phyloP scores from a whole-genome alignment of 2,113 vertebrate species.

The Coturnix japonica region DNA sequence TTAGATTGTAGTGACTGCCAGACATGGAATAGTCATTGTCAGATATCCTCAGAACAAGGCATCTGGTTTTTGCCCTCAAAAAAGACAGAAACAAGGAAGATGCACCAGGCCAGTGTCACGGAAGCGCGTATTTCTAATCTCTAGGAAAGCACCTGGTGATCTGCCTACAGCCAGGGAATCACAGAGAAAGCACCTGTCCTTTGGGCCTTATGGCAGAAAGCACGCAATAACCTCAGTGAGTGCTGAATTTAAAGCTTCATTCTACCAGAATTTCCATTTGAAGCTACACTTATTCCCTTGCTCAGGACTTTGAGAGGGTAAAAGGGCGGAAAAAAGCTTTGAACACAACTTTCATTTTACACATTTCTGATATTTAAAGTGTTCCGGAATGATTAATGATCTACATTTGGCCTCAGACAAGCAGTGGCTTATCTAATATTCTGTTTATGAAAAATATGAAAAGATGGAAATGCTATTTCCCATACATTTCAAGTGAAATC shows the following conservation, averaged over 20 bases:
- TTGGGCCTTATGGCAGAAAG: background rate
- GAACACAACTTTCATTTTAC: conserved; percentile 8
- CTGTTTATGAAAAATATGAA: background rate
- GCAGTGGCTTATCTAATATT: background rate
- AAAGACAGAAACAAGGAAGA: conserved; percentile 27
- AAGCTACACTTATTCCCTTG: background rate
- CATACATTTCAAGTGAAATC: background rate
- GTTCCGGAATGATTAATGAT: background rate
- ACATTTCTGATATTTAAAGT: conserved; percentile 11
- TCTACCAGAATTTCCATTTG: background rate
- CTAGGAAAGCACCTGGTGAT: background rate
- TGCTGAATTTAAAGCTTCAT: conserved; percentile 30
- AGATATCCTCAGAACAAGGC: conserved; percentile 45
- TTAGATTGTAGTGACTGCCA: conserved; percentile 49
- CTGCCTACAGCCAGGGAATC: background rate
- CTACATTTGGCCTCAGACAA: background rate
- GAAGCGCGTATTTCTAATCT: background rate
- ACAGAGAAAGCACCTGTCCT: background rate
- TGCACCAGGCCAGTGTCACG: background rate
- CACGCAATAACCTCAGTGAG: background rate
- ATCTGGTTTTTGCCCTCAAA: conserved; percentile 25
- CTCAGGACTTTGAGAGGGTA: background rate
- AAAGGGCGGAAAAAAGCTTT: background rate
- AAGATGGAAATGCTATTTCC: background rate
- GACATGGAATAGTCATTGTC: conserved; percentile 45